phyloP scores from a whole-genome alignment of 2,888 invertebrate species.

The Danaus chrysippus region DNA sequence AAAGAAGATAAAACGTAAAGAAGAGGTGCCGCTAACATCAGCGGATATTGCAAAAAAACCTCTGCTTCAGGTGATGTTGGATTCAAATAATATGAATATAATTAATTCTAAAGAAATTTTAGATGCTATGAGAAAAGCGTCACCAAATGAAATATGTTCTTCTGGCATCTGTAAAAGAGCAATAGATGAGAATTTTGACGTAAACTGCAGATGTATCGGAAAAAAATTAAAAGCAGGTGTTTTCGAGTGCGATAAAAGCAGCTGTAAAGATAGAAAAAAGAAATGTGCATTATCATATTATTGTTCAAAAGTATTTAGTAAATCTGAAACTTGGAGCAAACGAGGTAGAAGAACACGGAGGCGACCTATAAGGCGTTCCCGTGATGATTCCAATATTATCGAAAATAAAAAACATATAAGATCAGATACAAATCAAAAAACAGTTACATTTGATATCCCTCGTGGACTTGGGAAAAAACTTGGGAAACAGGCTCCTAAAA shows the following conservation, averaged over 20 bases:
- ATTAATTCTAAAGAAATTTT: constrained; percentile 44
- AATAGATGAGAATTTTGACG: constrained; percentile 16
- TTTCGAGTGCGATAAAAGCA: constrained; percentile 27
- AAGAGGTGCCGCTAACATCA: constrained; percentile 22
- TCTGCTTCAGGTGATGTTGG: constrained; percentile 39
- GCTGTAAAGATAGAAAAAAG: constrained; percentile 22
- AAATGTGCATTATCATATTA: constrained; percentile 22
- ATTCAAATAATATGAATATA: constrained; percentile 43
- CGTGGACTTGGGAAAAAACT: not conserved
- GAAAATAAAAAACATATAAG: constrained; percentile 7
- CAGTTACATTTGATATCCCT: not conserved
- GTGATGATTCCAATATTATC: not conserved
- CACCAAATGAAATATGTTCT: constrained; percentile 29
- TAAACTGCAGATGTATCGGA: constrained; percentile 32
- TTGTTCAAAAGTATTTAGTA: constrained; percentile 29
- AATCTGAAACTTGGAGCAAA: constrained; percentile 22
- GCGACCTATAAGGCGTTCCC: not conserved
- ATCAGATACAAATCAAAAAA: constrained; percentile 8
- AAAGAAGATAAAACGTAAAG: constrained; percentile 3
- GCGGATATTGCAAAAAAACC: constrained; percentile 22
- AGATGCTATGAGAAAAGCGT: constrained; percentile 31
- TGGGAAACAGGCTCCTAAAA: not conserved
- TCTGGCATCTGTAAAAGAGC: constrained; percentile 29
- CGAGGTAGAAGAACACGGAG: constrained; percentile 1
- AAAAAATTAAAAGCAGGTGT: constrained; percentile 27